Evolutionary conservation across 2,888 invertebrate genomes (phyloP).

Genomic region (Tenodera sinensis): DNA sequence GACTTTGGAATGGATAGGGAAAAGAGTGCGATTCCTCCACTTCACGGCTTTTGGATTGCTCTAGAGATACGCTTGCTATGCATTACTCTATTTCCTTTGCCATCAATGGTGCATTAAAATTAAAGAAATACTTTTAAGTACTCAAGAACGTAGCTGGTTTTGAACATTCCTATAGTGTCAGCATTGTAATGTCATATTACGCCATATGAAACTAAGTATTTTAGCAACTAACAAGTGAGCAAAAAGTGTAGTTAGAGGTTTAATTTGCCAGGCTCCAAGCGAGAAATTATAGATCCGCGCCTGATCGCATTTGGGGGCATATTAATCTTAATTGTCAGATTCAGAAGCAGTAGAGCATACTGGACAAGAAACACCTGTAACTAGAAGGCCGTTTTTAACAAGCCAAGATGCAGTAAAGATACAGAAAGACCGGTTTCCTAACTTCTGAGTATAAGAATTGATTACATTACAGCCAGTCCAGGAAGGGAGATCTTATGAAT

Average conservation of each 20-base stretch:
- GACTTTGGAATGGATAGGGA: too few relatives aligned
- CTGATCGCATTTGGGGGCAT: background rate
- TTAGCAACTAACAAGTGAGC: background rate
- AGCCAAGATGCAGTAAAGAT: background rate
- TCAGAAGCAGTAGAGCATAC: background rate
- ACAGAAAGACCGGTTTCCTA: background rate
- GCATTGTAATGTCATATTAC: background rate
- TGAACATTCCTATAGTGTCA: background rate
- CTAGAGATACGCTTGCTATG: too few relatives aligned
- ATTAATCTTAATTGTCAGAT: background rate
- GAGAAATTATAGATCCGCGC: background rate
- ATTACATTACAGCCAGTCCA: background rate
- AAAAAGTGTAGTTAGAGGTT: background rate
- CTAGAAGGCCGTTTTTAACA: background rate
- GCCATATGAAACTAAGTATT: background rate
- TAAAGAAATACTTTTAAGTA: too few relatives aligned
- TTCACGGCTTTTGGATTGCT: too few relatives aligned
- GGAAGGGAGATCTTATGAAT: background rate
- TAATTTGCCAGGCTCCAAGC: background rate
- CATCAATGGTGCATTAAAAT: too few relatives aligned
- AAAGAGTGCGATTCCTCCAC: too few relatives aligned
- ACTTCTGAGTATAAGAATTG: background rate
- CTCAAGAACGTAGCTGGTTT: background rate
- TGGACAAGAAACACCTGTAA: background rate
- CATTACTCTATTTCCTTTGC: too few relatives aligned